phyloP scores from a whole-genome alignment of 2,888 invertebrate genomes.

The Hydrotaea cyrtoneurina region DNA sequence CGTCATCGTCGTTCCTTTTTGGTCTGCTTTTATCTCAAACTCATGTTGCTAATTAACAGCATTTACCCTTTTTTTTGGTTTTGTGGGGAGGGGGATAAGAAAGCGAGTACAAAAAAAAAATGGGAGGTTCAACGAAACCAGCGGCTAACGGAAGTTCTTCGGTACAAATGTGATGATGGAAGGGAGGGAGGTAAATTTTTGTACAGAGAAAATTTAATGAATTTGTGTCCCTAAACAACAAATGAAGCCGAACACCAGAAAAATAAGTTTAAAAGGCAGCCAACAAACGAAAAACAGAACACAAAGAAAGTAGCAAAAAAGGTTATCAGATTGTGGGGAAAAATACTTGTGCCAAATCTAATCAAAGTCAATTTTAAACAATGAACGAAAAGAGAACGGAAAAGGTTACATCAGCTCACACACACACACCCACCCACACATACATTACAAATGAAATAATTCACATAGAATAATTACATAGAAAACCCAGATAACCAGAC shows the following conservation, averaged over 20 bases:
- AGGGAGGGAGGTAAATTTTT: background rate
- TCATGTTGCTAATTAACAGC: constrained; percentile 51
- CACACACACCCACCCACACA: background rate
- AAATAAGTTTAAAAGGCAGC: background rate
- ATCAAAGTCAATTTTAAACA: constrained; percentile 22
- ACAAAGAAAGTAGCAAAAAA: background rate
- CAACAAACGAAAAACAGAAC: background rate
- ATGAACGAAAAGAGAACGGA: background rate
- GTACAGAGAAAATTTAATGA: constrained; percentile 25
- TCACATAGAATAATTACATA: constrained; percentile 3
- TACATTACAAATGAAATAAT: background rate
- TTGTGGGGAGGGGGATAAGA: background rate
- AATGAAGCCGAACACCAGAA: background rate
- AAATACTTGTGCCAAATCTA: constrained; percentile 20
- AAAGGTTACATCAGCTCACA: background rate
- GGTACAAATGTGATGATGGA: background rate
- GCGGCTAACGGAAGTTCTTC: background rate
- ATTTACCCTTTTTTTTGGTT: constrained; percentile 40
- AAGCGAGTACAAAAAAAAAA: background rate
- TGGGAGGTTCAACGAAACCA: background rate
- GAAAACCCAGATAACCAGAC: background rate
- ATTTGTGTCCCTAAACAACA: constrained; percentile 34
- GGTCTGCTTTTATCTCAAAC: constrained; percentile 30
- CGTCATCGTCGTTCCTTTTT: background rate
- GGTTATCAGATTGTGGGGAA: background rate